These are phyloP conservation scores for Sarcophaga caerulescens DNA, from an alignment of 2,888 invertebrate genomes.

Conservation along the genomic window DNA sequence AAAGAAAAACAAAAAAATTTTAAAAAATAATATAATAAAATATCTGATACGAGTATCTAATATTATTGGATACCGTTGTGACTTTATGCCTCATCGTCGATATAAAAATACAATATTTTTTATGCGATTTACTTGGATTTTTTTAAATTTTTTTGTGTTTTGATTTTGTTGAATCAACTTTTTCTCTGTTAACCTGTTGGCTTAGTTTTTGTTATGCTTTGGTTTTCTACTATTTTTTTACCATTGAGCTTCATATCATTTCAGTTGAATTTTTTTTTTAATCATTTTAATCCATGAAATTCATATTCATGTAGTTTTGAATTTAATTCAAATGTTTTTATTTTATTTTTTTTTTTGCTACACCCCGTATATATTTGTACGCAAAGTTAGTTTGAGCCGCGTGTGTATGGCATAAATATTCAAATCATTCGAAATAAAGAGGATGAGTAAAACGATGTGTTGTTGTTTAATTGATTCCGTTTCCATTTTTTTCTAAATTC, in stretches of 20 bases:
- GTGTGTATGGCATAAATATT: constrained; percentile 37
- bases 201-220: constrained; percentile 61
- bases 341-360: too few relatives aligned
- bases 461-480: constrained; percentile 40
- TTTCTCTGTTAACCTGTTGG: constrained; percentile 68
- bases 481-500: too few relatives aligned
- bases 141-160: constrained; percentile 1
- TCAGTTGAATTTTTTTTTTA: constrained; percentile 20
- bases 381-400: not conserved
- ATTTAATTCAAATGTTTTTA: not conserved
- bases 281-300: not conserved
- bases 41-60: constrained; percentile 22
- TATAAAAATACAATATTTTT: constrained; percentile 9
- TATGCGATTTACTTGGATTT: not conserved
- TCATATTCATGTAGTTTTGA: constrained; percentile 47
- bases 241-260: constrained; percentile 22
- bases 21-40: constrained; percentile 5
- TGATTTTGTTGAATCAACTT: constrained; percentile 27
- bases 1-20: not conserved
- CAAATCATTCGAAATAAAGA: not conserved
- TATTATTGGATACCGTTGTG: constrained; percentile 51
- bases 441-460: constrained; percentile 30
- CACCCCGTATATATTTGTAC: not conserved
- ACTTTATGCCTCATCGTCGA: constrained; percentile 40
- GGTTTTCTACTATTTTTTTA: constrained; percentile 10